Percentiles rank a stretch among this genome's conserved stretches.
Evolutionary conservation across 2,113 vertebrate genomes (phyloP).

Genomic region (Pterocles gutturalis): DNA sequence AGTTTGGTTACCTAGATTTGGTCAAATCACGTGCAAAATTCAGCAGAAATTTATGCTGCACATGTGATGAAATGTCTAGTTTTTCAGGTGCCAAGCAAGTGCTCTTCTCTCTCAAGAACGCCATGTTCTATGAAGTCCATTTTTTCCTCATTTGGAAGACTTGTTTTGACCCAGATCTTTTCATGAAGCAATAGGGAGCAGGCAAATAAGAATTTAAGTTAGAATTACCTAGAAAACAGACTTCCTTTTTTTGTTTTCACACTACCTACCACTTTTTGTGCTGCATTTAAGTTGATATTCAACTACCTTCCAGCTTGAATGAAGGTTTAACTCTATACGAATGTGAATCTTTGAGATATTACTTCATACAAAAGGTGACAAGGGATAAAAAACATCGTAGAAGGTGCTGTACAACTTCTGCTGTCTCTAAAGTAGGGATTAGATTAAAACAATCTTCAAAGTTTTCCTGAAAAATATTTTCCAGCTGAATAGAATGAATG

Average conservation of each 20-base stretch:
- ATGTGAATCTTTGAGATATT: neutral
- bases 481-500: neutral
- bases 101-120: too few species aligned
- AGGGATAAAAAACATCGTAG: accelerated
- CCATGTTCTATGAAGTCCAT: neutral
- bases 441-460: neutral
- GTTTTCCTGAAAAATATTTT: neutral
- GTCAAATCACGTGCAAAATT: accelerated
- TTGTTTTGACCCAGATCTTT: neutral
- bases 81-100: neutral
- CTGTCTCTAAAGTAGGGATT: neutral
- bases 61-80: too few species aligned
- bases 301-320: neutral
- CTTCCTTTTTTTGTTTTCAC: neutral
- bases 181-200: neutral
- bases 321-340: neutral
- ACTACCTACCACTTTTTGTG: neutral
- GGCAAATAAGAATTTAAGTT: neutral
- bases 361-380: neutral
- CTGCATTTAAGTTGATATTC: neutral
- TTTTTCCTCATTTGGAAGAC: neutral
- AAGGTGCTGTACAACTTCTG: neutral
- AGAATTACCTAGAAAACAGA: neutral
- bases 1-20: neutral
- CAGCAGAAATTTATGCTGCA: neutral